Evolutionary conservation across 2,113 vertebrate genomes (phyloP), one percentile per base, ranked within the genome.

Genomic region (Carassius gibelio): DNA sequence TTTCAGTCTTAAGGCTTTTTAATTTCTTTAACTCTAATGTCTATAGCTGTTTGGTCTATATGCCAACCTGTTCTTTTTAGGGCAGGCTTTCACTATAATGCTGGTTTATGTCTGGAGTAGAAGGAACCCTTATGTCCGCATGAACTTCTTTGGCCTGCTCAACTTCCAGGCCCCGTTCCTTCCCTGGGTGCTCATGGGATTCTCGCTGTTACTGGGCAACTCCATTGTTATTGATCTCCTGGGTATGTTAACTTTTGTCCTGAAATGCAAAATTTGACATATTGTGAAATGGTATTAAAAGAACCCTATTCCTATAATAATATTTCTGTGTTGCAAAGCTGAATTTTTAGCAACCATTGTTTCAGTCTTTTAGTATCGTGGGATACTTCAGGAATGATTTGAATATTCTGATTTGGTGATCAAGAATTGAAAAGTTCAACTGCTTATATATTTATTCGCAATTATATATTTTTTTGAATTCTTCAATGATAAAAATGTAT

Each of bases 11-110:
- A 0, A 4, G 1, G 38, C 5, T n/a, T 48, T 30, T 2, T 21
- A 1, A 84, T 93, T 91, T 93, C 94, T 93, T 97, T 96, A 95
- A 97, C 88, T 0, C 2, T 1, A 17, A 9, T 34, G 15, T 8
- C 1, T 0, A 66, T 92, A 99, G 98, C 94, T 99, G 85, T 99
- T 98, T 91, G 98, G 97, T 50, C 94, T 97, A 57, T 98, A 99
- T 92, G 97, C 99, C 81, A 99, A 95, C 90, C 91, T 99, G 90
- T 98, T 99, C 68, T 99, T 99, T 90, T 90, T 99, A 89, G 97
- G 98, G 5, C 98, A 99, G 91, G 98, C 98, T 0, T 99, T 99
- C 91, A 99, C 98, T 1, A 99, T 99, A 90, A 99, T 99, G 98
- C 94, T 99, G 0, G 98, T 99, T 45, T 99, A 99, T 0, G 93